Base-by-base conservation (phyloP, 2,113 vertebrate genomes). In the Notothenia coriiceps region DNA sequence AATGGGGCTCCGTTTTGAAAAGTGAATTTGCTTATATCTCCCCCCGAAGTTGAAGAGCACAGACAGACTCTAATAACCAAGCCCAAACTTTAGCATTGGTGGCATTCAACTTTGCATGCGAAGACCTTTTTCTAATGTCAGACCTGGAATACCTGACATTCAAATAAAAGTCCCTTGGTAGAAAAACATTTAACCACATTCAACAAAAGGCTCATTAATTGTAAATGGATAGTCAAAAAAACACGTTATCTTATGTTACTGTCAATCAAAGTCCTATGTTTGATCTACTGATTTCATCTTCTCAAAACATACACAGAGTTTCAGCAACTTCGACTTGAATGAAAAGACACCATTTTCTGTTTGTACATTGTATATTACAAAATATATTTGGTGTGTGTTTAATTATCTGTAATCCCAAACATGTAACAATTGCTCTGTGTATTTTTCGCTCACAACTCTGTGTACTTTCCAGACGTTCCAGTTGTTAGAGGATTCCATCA, bases 401-500 rank as follows among this genome's bases (percentile, higher is more conserved):
- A 12, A 46, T 65, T 71, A 66, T 40, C 54, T 61, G 18, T 66
- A 40, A 61, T 77, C 25, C 54, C 15, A 12, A 72, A 72, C 52
- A 51, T 70, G 20, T 35, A 35, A 25, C 29, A 9, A 43, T 55
- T 62, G 4, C 29, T 29, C 29, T 29, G 29, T 29, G 3, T 4
- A 29, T 29, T 29, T 29, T 29, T 29, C 7, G 5, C 22, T 29
- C 8, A 46, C 33, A 2, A 29, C n/a, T 20, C 12, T 13, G 17
- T 75, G 10, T 29, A 18, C 7, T 71, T 68, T 74, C 49, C 51
- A 69, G 68, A 73, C 29, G 46, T 40, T 13, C 40, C 46, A 57
- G 56, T n/a, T 33, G 3, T 18, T 55, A 33, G 14, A 22, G n/a
- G 49, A 67, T 49, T 91, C 70, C 85, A 56, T 51, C 72, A 10